These are phyloP conservation scores for Lepidocyrtoides sp. DNA, from an alignment of 2,888 invertebrate species.

Conservation along the genomic window DNA sequence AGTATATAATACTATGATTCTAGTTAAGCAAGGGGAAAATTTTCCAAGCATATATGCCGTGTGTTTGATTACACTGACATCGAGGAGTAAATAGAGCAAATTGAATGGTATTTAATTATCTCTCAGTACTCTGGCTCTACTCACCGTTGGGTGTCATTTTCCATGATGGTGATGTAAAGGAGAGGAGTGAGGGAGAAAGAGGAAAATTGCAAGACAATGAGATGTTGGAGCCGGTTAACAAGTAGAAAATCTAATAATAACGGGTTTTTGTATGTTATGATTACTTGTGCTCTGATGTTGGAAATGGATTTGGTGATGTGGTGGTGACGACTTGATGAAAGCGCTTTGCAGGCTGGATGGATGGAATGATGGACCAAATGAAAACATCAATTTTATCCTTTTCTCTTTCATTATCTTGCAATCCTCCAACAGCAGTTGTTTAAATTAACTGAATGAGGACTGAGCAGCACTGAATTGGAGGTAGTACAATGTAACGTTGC, in stretches of 20 bases:
- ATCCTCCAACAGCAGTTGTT: neutral
- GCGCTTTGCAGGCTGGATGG: neutral
- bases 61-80: neutral
- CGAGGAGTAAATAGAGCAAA: constrained; percentile 40
- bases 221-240: neutral
- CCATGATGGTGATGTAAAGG: neutral
- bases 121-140: neutral
- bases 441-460: neutral
- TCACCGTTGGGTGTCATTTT: neutral
- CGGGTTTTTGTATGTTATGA: constrained; percentile 22
- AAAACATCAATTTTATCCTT: constrained; percentile 50
- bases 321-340: constrained; percentile 52
- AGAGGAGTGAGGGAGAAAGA: neutral
- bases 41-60: no score
- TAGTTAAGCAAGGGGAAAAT: no score
- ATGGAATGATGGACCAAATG: constrained; percentile 1
- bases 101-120: constrained; percentile 19
- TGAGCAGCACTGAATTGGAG: no score
- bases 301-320: neutral
- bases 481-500: no score
- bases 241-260: constrained; percentile 49
- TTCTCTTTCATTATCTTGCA: constrained; percentile 6
- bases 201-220: constrained; percentile 8
- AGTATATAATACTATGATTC: no score
- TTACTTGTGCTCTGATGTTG: constrained; percentile 26